Percentiles rank a stretch among this genome's conserved stretches.
phyloP scores from a whole-genome alignment of 2,888 invertebrate species.

The Pteria penguin region DNA sequence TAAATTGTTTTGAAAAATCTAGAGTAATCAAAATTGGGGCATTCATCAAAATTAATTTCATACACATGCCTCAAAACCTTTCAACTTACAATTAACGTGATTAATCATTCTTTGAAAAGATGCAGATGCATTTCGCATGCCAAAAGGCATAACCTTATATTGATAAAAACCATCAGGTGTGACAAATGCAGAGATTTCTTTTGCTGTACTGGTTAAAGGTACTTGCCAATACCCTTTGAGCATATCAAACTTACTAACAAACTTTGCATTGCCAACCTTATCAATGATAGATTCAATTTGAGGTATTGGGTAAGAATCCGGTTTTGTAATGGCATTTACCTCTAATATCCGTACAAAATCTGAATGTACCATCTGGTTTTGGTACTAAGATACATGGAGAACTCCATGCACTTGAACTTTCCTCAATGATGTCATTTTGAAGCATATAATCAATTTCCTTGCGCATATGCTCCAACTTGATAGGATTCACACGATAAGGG shows the following conservation, averaged over 20 bases:
- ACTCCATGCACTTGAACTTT: constrained; percentile 47
- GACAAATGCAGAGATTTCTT: too few species aligned
- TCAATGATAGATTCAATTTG: constrained; percentile 60
- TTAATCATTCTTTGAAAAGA: too few species aligned
- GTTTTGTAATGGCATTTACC: constrained; percentile 55
- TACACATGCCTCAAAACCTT: too few species aligned
- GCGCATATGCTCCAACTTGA: constrained; percentile 30
- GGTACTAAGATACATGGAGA: constrained; percentile 54
- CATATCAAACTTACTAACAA: constrained; percentile 56
- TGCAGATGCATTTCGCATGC: too few species aligned
- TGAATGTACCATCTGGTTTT: constrained; percentile 42
- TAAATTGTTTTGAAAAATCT: too few species aligned
- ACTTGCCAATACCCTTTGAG: constrained; percentile 53
- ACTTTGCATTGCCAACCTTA: constrained; percentile 51
- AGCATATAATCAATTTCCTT: constrained; percentile 53
- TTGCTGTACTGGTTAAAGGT: too few species aligned
- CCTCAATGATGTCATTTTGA: constrained; percentile 56
- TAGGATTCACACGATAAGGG: constrained; percentile 46
- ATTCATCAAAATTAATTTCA: too few species aligned
- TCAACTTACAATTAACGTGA: too few species aligned
- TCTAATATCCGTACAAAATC: constrained; percentile 56
- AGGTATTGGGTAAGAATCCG: constrained; percentile 57
- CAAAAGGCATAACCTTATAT: too few species aligned
- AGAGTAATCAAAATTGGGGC: too few species aligned
- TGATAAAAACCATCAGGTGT: too few species aligned